Evolutionary conservation across 2,797 vertebrate species (phyloP), one percentile per base, ranked within the genome.

Genomic region (Philypnodon macrostomus): DNA sequence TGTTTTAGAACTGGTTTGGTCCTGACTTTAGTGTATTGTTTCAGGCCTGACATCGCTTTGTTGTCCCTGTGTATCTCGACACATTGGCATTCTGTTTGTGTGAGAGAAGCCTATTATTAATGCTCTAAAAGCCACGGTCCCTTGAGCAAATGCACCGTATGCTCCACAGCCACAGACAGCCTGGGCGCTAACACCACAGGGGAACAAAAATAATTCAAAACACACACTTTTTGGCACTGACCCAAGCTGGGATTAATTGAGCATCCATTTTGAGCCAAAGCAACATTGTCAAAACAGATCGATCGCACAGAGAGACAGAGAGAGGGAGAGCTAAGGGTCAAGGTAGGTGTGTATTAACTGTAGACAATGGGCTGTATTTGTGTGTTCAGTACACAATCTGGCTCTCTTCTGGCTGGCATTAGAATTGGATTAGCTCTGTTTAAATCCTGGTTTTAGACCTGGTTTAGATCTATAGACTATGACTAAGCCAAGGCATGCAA

Each of bases 271-370:
- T 60, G 42, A 47, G 38, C 21, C 26, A 59, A 76, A 64, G 2
- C 13, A 47, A 75, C 27, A 5, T 53, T 75, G 71, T 80, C 73
- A 71, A 73, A 81, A 73, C 64, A 70, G 73, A 83, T 80, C 74
- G 59, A 82, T 83, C 36, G 12, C 24, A 19, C 32, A 24, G 49
- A 47, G 57, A 49, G 52, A 27, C 49, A 47, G 53, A 53, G 57
- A 49, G 52, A 27, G 47, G 45, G 53, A 53, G 55, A 45, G 47
- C 37, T 38, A 21, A 31, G 35, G 72, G 60, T 77, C 56, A 58
- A 37, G 23, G 21, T 53, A 48, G 46, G 49, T 54, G 44, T 30
- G 52, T 38, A 50, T 29, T 0, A 26, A 36, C 48, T 53, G 7
- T 8, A 13, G n/a, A n/a, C n/a, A n/a, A n/a, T 32, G 47, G 15